A percentile compares a stretch with the other conserved stretches of the same genome.
These are phyloP conservation scores for Petrocephalus sullivani DNA, from an alignment of 2,797 vertebrate genomes.

Conservation along the genomic window DNA sequence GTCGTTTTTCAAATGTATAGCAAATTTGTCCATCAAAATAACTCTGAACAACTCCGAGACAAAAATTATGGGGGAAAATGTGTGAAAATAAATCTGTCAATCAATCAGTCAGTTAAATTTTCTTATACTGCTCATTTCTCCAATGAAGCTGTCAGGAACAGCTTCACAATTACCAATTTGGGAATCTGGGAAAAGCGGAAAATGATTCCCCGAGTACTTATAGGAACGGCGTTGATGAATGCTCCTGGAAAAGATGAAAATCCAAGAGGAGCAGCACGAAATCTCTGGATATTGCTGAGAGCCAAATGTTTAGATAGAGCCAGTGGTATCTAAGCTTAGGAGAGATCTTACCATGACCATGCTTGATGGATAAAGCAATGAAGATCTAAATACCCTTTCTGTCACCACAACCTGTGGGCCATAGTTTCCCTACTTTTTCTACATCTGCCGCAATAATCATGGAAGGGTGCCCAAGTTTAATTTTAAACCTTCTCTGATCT, in stretches of 20 bases:
- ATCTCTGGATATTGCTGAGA: background rate
- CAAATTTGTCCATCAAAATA: constrained; percentile 13
- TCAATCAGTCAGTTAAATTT: background rate
- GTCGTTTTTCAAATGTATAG: constrained; percentile 8
- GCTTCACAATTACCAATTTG: background rate
- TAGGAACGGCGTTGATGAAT: background rate
- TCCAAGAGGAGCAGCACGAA: background rate
- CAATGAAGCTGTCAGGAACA: constrained; percentile 10
- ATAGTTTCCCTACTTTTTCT: background rate
- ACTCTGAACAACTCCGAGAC: background rate
- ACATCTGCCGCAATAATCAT: background rate
- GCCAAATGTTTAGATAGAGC: background rate
- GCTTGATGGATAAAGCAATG: background rate
- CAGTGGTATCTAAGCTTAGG: background rate
- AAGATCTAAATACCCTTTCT: background rate
- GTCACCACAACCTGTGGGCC: background rate
- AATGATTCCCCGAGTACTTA: background rate
- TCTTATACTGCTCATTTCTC: background rate
- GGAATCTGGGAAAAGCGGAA: background rate
- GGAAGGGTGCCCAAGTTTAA: background rate
- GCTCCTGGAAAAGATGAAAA: background rate
- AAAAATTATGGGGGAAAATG: constrained; percentile 13
- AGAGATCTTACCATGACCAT: background rate
- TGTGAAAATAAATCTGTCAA: constrained; percentile 8
- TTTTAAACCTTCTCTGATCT: background rate